Conservation (phyloP, 2,113 vertebrate genomes). For the Rhadina sibilatrix region DNA sequence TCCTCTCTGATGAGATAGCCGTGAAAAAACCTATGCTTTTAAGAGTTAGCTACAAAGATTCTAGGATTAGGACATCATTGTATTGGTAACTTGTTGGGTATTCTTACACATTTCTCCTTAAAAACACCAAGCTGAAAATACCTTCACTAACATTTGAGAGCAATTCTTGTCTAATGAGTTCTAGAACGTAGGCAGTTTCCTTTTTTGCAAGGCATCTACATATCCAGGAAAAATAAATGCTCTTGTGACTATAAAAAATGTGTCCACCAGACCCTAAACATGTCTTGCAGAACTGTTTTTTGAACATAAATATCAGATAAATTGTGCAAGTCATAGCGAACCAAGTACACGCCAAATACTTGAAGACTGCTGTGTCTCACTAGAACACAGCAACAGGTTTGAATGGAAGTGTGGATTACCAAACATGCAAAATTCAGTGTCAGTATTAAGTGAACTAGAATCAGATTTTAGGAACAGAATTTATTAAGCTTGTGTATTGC, state of each 20-base stretch:
- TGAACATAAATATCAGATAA: neutral
- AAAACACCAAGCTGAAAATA: neutral
- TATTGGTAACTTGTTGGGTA: neutral
- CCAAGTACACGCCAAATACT: neutral
- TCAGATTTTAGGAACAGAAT: neutral
- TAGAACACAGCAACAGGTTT: neutral
- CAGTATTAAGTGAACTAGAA: neutral
- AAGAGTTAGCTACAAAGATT: neutral
- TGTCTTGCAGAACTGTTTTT: neutral
- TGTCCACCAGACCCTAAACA: neutral
- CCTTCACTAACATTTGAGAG: neutral
- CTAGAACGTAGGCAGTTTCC: neutral
- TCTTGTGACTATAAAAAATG: neutral
- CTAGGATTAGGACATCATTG: neutral
- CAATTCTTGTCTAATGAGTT: neutral
- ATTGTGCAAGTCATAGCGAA: neutral
- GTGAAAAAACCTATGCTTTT: neutral
- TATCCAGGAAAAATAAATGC: neutral
- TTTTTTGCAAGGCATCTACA: neutral
- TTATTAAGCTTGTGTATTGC: neutral
- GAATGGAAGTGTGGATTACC: neutral
- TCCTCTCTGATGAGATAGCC: neutral
- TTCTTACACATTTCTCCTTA: neutral
- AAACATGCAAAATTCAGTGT: too few species aligned
- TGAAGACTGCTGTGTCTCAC: neutral